Percentiles rank a stretch among this genome's conserved stretches.
phyloP scores from a whole-genome alignment of 2,888 invertebrate species.

The Endotricha flammealis region DNA sequence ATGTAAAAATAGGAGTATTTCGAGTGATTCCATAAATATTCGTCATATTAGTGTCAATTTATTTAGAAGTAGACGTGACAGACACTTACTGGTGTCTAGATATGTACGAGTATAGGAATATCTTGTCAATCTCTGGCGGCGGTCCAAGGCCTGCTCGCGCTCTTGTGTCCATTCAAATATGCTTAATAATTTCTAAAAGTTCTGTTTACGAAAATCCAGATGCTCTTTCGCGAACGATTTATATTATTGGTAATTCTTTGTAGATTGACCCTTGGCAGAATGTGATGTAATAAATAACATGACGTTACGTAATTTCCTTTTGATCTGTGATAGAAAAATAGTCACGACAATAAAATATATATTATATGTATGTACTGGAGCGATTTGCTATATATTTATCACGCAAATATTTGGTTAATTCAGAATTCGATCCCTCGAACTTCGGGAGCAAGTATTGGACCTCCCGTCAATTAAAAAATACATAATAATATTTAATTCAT shows the following conservation, averaged over 20 bases:
- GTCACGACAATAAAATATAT: no score
- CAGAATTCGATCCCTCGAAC: no score
- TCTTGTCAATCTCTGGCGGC: constrained; percentile 39
- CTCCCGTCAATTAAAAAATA: no score
- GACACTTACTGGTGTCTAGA: constrained; percentile 18
- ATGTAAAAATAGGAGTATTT: no score
- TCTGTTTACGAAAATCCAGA: constrained; percentile 3
- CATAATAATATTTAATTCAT: no score
- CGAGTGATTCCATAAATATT: constrained; percentile 5
- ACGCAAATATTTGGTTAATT: no score
- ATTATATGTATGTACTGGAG: no score
- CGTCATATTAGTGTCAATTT: constrained; percentile 40
- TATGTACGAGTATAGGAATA: constrained; percentile 30
- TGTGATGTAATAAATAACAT: no score
- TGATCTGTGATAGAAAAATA: no score
- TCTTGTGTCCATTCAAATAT: constrained; percentile 28
- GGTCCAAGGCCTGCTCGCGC: constrained; percentile 33
- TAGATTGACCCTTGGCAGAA: not conserved
- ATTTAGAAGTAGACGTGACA: constrained; percentile 28
- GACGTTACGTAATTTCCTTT: no score
- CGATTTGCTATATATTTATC: no score
- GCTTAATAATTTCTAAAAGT: constrained; percentile 19
- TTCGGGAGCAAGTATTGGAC: no score
- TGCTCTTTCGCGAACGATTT: constrained; percentile 8
- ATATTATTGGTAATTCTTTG: not conserved